These are phyloP conservation scores for Episyrphus balteatus DNA, from an alignment of 1,140 invertebrate genomes.

Conservation along the genomic window DNA sequence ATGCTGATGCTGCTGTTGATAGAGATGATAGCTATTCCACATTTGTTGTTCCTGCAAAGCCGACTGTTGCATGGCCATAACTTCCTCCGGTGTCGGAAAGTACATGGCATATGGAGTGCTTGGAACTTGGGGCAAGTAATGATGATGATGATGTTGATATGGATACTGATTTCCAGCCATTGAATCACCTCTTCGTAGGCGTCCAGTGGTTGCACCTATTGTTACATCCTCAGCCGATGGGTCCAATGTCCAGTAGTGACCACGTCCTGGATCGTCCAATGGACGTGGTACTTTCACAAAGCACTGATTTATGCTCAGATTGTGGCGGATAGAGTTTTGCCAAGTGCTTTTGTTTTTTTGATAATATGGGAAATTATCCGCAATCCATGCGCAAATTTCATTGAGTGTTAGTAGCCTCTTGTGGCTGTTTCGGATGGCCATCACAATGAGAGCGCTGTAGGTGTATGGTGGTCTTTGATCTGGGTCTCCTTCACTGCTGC, in stretches of 20 bases:
- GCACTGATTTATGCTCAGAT: conserved; percentile 45
- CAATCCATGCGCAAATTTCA: conserved; percentile 81
- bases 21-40: conserved; percentile 6
- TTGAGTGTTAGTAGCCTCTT: conserved; percentile 72
- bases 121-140: conserved; percentile 4
- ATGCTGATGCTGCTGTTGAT: conserved; percentile 1
- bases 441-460: conserved; percentile 92
- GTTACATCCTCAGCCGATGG: conserved; percentile 26
- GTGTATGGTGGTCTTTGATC: conserved; percentile 66
- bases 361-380: conserved; percentile 79
- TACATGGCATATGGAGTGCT: conserved; percentile 16
- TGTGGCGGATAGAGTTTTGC: conserved; percentile 97
- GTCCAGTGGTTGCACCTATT: conserved; percentile 25
- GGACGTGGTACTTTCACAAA: conserved; percentile 25
- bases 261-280: conserved; percentile 25
- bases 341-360: conserved; percentile 88
- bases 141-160: conserved; percentile 9
- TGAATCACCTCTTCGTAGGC: conserved; percentile 15
- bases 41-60: conserved; percentile 4
- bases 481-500: no score
- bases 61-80: conserved; percentile 1
- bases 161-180: conserved; percentile 10
- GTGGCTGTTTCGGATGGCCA: conserved; percentile 89
- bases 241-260: conserved; percentile 30
- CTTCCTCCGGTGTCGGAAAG: conserved; percentile 13